phyloP scores from a whole-genome alignment of 2,797 vertebrate species.

The Cyclura pinguis region DNA sequence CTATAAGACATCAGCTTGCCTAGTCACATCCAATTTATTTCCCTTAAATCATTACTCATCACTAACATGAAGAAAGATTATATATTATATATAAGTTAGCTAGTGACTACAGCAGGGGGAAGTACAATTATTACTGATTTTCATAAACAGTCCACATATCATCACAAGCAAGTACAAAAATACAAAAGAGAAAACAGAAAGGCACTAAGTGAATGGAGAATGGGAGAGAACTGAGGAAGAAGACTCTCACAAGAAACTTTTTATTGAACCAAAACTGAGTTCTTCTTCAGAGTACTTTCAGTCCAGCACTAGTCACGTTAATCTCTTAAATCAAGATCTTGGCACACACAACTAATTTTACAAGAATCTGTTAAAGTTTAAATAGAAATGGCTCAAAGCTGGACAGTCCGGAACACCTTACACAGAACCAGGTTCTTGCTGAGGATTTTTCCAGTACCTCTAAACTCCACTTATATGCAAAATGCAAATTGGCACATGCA shows the following conservation, averaged over 20 bases:
- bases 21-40: background rate
- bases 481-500: too few relatives aligned
- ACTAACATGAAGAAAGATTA: background rate
- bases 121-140: too few relatives aligned
- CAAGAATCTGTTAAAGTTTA: too few relatives aligned
- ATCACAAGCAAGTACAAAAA: background rate
- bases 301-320: background rate
- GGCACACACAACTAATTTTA: too few relatives aligned
- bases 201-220: background rate
- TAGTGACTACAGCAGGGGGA: background rate
- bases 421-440: background rate
- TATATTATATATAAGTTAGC: background rate
- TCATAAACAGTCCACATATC: background rate
- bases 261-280: background rate
- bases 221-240: too few relatives aligned
- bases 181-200: background rate
- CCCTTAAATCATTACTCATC: background rate
- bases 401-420: background rate
- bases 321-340: background rate
- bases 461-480: too few relatives aligned
- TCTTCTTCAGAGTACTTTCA: background rate
- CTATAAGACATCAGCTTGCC: background rate
- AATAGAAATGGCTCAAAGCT: too few relatives aligned
- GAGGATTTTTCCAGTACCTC: too few relatives aligned
- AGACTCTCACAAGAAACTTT: background rate